Evolutionary conservation across 2,797 vertebrate genomes (phyloP), one percentile per base, ranked within the genome.

Genomic region (Acipenser oxyrinchus): DNA sequence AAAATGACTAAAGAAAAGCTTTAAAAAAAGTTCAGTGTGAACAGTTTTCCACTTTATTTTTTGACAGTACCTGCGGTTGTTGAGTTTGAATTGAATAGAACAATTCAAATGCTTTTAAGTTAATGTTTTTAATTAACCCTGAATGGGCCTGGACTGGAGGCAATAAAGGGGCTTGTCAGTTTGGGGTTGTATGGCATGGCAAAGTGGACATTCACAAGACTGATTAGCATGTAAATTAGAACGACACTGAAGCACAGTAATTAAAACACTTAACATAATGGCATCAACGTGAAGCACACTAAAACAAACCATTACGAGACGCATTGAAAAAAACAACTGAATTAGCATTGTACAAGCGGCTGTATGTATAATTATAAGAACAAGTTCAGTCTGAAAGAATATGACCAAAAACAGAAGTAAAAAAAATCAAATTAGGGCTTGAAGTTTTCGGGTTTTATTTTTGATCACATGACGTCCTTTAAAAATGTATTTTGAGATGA

Each of bases 241-340:
- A 67, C 60, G 37, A 61, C 49, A 66, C 70, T 70, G 70, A 78
- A 69, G 73, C 77, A 64, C 48, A 7, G 69, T 74, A 78, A 81
- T 83, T 83, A 81, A 64, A 61, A 75, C 69, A 82, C 82, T 82
- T 78, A 83, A 79, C 81, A 73, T 55, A 9, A 66, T 9, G 60
- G 52, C 49, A 55, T 71, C 67, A 48, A 72, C 67, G 57, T 62
- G 37, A 70, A 75, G 74, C 61, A 62, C 68, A 70, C 66, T 51
- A 11, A 66, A 66, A 59, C 37, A 48, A 66, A 66, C 48, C 53
- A 10, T 8, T n/a, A 9, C 62, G 66, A 65, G 6, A 58, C 50
- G 67, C 15, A 51, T 15, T 50, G 52, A 57, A 53, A 52, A 73
- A 66, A 70, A 76, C 70, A 79, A 77, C 74, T 37, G 23, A 3